Conservation (phyloP, 2,888 invertebrate species). For the Luperina testacea region DNA sequence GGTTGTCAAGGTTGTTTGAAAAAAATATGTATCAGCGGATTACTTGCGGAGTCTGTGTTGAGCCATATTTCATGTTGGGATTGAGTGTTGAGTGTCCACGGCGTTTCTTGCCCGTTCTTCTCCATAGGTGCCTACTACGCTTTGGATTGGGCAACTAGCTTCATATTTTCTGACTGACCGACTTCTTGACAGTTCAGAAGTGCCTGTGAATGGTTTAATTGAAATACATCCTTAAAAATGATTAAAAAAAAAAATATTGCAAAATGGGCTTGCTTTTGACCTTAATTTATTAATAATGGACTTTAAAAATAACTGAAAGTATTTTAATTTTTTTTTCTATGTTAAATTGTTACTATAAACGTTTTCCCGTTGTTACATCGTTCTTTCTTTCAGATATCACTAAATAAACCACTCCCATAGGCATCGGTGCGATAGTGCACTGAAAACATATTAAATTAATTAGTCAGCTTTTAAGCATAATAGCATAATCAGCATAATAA, state of each 20-base stretch:
- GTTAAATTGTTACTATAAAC: no score
- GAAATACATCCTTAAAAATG: no score
- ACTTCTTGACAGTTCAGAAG: no score
- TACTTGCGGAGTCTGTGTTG: conserved; percentile 8
- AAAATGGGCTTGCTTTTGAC: no score
- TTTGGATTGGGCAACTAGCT: no score
- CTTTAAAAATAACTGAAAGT: neutral
- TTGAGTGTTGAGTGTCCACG: neutral
- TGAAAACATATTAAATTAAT: neutral
- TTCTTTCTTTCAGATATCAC: neutral
- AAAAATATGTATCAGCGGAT: conserved; percentile 26
- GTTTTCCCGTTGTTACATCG: neutral
- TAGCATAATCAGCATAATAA: no score
- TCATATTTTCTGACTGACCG: no score
- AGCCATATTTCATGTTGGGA: neutral
- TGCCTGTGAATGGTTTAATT: no score
- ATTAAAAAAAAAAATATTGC: no score
- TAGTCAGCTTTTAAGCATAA: neutral
- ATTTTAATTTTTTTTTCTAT: no score
- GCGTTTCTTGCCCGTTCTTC: no score
- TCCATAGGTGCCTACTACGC: no score
- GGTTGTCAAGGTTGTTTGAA: conserved; percentile 56
- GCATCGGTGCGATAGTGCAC: neutral
- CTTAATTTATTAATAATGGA: neutral
- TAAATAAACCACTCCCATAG: neutral